Evolutionary conservation across 1,140 invertebrate genomes (phyloP).

Genomic region (Neoseiulus cucumeris): DNA sequence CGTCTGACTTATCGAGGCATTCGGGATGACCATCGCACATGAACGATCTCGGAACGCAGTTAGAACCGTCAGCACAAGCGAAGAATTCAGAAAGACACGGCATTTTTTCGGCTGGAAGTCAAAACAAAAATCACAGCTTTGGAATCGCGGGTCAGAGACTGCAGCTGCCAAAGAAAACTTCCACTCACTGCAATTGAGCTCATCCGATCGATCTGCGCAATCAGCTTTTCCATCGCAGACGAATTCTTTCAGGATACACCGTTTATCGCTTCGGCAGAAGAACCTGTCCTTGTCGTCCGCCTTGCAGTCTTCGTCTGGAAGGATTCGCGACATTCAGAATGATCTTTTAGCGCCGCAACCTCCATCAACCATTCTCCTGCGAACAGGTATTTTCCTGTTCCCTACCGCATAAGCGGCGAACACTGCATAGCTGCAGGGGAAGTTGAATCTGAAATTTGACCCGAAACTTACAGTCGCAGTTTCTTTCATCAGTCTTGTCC

Average conservation of each 20-base stretch:
- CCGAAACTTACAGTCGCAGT: neutral
- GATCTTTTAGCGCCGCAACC: too few relatives aligned
- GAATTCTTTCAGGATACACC: constrained; percentile 55
- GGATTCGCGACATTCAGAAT: too few relatives aligned
- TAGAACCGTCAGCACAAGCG: neutral
- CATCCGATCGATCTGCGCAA: constrained; percentile 37
- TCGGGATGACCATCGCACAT: neutral
- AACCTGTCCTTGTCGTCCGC: constrained; percentile 29
- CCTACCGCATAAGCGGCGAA: too few relatives aligned
- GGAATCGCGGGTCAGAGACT: too few relatives aligned
- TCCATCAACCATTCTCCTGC: too few relatives aligned
- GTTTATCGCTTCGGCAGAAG: constrained; percentile 47
- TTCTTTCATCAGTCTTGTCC: neutral
- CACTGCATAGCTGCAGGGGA: too few relatives aligned
- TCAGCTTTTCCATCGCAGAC: constrained; percentile 60
- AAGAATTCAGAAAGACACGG: neutral
- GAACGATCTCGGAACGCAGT: neutral
- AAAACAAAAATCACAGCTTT: neutral
- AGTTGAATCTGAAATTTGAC: too few relatives aligned
- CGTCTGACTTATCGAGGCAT: neutral
- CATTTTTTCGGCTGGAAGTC: neutral
- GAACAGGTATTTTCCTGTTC: too few relatives aligned
- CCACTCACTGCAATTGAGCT: constrained; percentile 21
- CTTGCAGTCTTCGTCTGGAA: neutral
- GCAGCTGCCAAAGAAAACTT: neutral